These are phyloP conservation scores for Takifugu bimaculatus DNA, from an alignment of 2,113 vertebrate genomes.

Conservation along the genomic window DNA sequence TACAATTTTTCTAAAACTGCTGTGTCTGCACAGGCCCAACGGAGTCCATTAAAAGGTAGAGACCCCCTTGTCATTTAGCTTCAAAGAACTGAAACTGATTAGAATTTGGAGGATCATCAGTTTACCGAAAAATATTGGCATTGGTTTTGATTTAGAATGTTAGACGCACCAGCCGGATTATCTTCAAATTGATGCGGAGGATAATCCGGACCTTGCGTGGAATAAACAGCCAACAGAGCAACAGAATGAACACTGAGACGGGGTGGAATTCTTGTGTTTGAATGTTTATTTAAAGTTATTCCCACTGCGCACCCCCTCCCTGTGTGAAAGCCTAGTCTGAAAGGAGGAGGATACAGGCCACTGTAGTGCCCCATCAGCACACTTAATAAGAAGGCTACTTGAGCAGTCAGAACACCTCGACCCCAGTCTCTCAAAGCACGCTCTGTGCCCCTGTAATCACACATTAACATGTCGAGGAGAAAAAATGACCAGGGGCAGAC, in stretches of 20 bases:
- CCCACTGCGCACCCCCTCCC: constrained; percentile 52
- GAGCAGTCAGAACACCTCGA: constrained; percentile 45
- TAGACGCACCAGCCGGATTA: no score
- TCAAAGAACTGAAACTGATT: no score
- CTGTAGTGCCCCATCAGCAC: constrained; percentile 83
- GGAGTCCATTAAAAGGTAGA: no score
- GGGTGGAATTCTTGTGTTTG: constrained; percentile 24
- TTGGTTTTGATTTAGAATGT: no score
- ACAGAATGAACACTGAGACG: constrained; percentile 22
- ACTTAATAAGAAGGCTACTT: constrained; percentile 66
- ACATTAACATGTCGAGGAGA: constrained; percentile 49
- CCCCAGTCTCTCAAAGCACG: constrained; percentile 60
- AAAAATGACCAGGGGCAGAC: constrained; percentile 14
- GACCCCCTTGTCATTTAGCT: no score
- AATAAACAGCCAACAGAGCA: no score
- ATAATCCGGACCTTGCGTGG: no score
- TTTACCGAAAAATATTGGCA: no score
- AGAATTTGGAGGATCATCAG: no score
- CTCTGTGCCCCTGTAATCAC: constrained; percentile 61
- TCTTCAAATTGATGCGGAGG: no score
- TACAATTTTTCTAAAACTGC: no score
- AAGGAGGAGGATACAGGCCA: constrained; percentile 86
- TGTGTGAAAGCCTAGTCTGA: constrained; percentile 79
- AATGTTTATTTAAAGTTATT: constrained; percentile 69
- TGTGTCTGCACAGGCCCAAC: no score